Evolutionary conservation across 2,113 vertebrate species (phyloP).

Genomic region (Hippolais icterina): DNA sequence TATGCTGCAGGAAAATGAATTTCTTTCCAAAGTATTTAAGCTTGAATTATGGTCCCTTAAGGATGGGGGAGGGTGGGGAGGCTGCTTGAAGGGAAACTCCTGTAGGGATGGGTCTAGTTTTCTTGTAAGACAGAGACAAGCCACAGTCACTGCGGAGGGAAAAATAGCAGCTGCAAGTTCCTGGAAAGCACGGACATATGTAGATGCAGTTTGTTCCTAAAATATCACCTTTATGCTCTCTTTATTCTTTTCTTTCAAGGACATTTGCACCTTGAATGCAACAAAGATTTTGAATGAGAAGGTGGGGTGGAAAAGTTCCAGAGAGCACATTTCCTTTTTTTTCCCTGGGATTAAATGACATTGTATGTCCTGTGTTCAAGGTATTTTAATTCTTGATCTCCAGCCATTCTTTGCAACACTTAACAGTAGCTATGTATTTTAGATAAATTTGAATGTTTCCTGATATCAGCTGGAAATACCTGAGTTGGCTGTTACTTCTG

Average conservation of each 20-base stretch:
- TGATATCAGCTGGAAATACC: neutral
- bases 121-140: neutral
- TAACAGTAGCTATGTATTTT: conserved; percentile 16
- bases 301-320: neutral
- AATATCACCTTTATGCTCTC: neutral
- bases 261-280: neutral
- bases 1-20: conserved; percentile 31
- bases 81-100: neutral
- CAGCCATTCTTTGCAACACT: neutral
- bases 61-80: neutral
- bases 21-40: conserved; percentile 35
- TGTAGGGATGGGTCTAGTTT: neutral
- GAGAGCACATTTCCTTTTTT: neutral
- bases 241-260: neutral
- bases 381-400: neutral
- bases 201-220: neutral
- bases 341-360: neutral
- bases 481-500: neutral
- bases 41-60: conserved; percentile 17
- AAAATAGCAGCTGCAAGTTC: neutral
- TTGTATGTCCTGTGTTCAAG: neutral
- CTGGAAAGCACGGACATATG: neutral
- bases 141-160: neutral
- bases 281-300: neutral
- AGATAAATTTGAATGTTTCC: neutral